Base-by-base conservation (phyloP, 2,888 invertebrate species). In the Lasioglossum figueresi region DNA sequence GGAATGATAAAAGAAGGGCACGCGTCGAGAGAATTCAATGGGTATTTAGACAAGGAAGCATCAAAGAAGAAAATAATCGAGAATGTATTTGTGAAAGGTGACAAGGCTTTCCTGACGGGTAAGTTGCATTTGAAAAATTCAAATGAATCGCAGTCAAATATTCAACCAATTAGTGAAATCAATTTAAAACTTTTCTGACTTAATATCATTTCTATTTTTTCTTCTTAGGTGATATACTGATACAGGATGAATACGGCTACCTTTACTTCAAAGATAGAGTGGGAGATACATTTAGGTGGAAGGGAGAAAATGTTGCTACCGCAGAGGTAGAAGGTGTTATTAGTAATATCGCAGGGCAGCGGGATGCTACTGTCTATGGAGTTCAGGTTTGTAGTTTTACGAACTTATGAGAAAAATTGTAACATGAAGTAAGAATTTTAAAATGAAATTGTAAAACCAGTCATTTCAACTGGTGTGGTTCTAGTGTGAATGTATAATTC, bases 291-390 rank as follows among this genome's bases (percentile, higher is more conserved):
- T 97, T 96, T 83, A 94, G 96, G 80, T 96, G 96, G 96, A 96
- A 96, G 90, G 97, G 97, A n/a, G 97, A 97, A 94, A 97, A 97
- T 92, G 97, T 97, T 1, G 96, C 96, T 8, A 97, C 97, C 0
- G 95, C 96, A 10, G 97, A 97, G 94, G 96, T 97, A 1, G 97
- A 97, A 93, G 96, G 96, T 31, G 95, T 96, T 23, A 95, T 97
- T 74, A 96, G 96, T 88, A 96, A 96, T 83, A 95, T 96, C 5
- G 92, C 92, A n/a, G 93, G 93, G 75, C 97, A 98, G 91, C 97
- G 97, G 92, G 99, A 99, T 94, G 97, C 97, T 14, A 98, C 98
- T 14, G 99, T 99, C 23, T 99, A 98, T 93, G 99, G 99, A 31
- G 99, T 99, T 19, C 97, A 98, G 96, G 97, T 98, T 78, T 45